Conservation (phyloP, 2,113 vertebrate species). For the Strix uralensis region DNA sequence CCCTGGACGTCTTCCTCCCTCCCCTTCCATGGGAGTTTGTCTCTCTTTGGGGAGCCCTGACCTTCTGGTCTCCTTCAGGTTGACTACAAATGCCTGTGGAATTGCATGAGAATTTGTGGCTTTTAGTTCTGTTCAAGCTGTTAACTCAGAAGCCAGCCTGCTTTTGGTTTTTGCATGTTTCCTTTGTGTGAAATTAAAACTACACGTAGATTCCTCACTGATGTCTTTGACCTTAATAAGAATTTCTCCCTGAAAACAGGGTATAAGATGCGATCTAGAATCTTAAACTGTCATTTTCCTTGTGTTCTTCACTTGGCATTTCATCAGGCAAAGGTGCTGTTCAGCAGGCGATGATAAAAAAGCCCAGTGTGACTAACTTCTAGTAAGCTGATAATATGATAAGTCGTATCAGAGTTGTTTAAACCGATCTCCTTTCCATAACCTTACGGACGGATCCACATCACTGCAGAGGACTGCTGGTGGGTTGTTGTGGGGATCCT, state of each 20-base stretch:
- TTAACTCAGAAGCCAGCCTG: not conserved
- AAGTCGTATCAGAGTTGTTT: not conserved
- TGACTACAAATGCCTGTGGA: not conserved
- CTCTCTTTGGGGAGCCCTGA: not conserved
- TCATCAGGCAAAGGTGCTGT: not conserved
- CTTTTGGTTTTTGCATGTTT: not conserved
- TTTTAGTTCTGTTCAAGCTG: not conserved
- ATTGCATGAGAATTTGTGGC: not conserved
- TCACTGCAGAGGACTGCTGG: not conserved
- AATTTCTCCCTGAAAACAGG: not conserved
- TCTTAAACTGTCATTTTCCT: not conserved
- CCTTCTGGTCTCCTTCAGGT: not conserved
- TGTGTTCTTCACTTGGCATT: not conserved
- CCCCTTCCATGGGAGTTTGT: not conserved
- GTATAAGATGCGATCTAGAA: not conserved
- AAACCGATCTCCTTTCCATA: not conserved
- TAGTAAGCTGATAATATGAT: too few relatives aligned
- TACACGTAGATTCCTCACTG: not conserved
- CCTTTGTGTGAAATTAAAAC: not conserved
- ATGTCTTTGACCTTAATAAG: not conserved
- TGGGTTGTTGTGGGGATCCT: not conserved
- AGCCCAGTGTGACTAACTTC: not conserved
- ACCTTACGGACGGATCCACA: fast-evolving
- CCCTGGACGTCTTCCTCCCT: not conserved
- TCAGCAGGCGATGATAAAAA: not conserved